Percentiles rank a stretch among this genome's conserved stretches.
Conservation (phyloP, 2,113 vertebrate genomes). For the Glaucidium brasilianum region DNA sequence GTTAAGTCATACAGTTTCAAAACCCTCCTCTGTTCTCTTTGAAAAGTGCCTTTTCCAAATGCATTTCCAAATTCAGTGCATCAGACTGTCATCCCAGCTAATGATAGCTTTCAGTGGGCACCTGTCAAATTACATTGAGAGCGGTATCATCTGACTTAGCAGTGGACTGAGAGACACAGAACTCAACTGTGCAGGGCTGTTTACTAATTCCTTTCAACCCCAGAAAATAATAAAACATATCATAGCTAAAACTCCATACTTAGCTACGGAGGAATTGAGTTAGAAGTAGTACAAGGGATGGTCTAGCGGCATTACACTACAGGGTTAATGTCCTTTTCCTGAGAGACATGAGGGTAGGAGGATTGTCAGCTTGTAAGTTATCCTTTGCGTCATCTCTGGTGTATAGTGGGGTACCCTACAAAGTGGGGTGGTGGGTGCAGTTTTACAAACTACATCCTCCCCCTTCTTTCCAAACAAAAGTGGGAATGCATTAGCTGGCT, state of each 20-base stretch:
- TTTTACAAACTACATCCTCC: too few relatives aligned
- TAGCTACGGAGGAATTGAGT: background rate
- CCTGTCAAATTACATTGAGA: background rate
- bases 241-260: background rate
- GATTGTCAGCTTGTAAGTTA: background rate
- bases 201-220: background rate
- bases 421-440: background rate
- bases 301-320: background rate
- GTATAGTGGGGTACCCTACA: background rate
- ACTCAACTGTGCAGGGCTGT: background rate
- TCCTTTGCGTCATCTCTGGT: background rate
- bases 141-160: background rate
- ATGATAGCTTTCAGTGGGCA: background rate
- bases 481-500: background rate
- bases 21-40: background rate
- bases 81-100: background rate
- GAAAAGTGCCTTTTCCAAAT: background rate
- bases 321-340: background rate
- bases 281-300: background rate
- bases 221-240: background rate
- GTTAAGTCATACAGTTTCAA: background rate
- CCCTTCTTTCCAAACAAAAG: background rate
- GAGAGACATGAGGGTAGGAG: background rate
- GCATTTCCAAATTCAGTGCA: background rate
- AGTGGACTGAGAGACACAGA: background rate